These are phyloP conservation scores for Helicoverpa assulta DNA, from an alignment of 2,888 invertebrate species.

Conservation along the genomic window DNA sequence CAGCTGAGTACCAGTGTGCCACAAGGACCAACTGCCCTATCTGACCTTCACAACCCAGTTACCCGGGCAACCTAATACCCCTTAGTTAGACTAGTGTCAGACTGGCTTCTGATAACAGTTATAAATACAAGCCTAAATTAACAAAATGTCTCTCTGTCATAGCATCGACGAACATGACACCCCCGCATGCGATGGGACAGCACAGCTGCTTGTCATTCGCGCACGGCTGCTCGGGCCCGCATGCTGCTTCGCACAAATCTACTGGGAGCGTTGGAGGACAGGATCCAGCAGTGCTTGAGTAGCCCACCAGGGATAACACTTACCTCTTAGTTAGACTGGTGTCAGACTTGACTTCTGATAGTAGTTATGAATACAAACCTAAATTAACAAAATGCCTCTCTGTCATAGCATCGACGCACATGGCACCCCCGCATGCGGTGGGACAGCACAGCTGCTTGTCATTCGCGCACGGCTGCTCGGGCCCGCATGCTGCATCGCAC, in stretches of 20 bases:
- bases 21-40: too few relatives aligned
- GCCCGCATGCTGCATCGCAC: constrained; percentile 84
- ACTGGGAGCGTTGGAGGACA: constrained; percentile 89
- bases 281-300: constrained; percentile 74
- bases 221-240: constrained; percentile 79
- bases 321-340: too few relatives aligned
- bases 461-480: constrained; percentile 73
- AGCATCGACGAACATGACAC: constrained; percentile 85
- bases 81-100: too few relatives aligned
- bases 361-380: too few relatives aligned
- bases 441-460: constrained; percentile 84
- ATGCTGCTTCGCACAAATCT: constrained; percentile 83
- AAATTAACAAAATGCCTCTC: constrained; percentile 77
- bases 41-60: too few relatives aligned
- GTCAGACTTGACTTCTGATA: too few relatives aligned
- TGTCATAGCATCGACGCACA: constrained; percentile 86
- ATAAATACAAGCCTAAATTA: constrained; percentile 77
- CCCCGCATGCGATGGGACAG: constrained; percentile 86
- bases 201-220: constrained; percentile 78
- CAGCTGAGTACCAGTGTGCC: too few relatives aligned
- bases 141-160: constrained; percentile 80
- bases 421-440: constrained; percentile 84
- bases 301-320: constrained; percentile 57
- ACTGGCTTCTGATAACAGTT: too few relatives aligned
- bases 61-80: too few relatives aligned